These are phyloP conservation scores for Blennius ocellaris DNA, from an alignment of 2,113 vertebrate genomes.

Conservation along the genomic window DNA sequence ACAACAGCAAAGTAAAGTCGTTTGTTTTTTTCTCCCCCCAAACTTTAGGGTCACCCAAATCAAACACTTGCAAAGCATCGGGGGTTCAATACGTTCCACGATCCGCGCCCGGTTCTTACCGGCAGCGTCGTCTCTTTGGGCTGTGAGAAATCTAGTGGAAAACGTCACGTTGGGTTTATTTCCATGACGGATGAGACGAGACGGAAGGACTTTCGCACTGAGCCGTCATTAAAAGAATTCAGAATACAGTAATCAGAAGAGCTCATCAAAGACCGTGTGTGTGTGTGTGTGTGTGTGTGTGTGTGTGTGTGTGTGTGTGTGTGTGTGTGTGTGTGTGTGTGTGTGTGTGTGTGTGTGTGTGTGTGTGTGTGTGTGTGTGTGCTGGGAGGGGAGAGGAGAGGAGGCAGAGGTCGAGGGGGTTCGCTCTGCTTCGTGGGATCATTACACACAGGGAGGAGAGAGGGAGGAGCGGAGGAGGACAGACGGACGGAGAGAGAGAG, in stretches of 20 bases:
- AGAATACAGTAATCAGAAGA: slow-evolving; percentile 29
- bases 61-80: no score
- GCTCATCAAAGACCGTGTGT: slow-evolving; percentile 30
- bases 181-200: slow-evolving; percentile 8
- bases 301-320: no score
- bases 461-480: slow-evolving; percentile 9
- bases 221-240: slow-evolving; percentile 10
- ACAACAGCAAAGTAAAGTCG: background rate
- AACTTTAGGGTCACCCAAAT: no score
- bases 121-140: no score
- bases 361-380: slow-evolving; percentile 28
- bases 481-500: slow-evolving; percentile 9
- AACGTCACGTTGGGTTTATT: background rate
- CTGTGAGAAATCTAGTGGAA: background rate
- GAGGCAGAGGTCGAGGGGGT: slow-evolving; percentile 33
- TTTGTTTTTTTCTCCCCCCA: no score
- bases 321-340: no score
- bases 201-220: background rate
- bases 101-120: background rate
- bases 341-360: slow-evolving; percentile 26
- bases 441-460: slow-evolving; percentile 57
- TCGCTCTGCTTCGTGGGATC: slow-evolving; percentile 56
- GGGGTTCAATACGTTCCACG: background rate
- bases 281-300: slow-evolving; percentile 26
- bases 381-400: slow-evolving; percentile 43